phyloP scores from a whole-genome alignment of 2,113 vertebrate genomes.

The Nibea albiflora region DNA sequence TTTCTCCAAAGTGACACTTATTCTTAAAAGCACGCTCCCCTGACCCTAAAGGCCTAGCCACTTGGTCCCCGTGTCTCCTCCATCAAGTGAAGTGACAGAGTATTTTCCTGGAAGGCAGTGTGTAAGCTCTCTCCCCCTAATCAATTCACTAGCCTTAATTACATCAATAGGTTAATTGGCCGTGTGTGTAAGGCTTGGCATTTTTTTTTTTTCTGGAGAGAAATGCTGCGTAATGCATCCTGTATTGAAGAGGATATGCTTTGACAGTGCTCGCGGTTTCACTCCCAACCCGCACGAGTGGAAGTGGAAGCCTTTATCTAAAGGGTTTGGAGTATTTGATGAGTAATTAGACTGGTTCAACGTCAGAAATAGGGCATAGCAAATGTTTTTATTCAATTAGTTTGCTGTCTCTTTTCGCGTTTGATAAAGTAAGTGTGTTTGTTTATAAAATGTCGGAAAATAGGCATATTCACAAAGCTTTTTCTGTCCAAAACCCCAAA shows the following conservation, averaged over 20 bases:
- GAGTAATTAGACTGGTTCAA: neutral
- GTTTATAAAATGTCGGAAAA: too few species aligned
- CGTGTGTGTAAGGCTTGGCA: slow-evolving; percentile 58
- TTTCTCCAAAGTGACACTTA: slow-evolving; percentile 11
- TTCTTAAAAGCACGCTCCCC: slow-evolving; percentile 39
- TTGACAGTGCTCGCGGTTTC: slow-evolving; percentile 31
- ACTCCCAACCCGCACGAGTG: slow-evolving; percentile 35
- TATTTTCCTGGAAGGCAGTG: slow-evolving; percentile 72
- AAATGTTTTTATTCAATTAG: neutral
- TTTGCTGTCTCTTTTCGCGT: too few species aligned
- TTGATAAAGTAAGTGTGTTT: too few species aligned
- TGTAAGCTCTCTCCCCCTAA: slow-evolving; percentile 60
- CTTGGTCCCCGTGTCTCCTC: slow-evolving; percentile 27
- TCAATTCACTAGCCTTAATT: slow-evolving; percentile 82
- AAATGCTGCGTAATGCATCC: slow-evolving; percentile 68
- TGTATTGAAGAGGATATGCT: slow-evolving; percentile 45
- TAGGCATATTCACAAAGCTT: too few species aligned
- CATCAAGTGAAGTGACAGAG: slow-evolving; percentile 62
- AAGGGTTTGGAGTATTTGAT: neutral
- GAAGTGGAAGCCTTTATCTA: neutral
- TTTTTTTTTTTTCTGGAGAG: slow-evolving; percentile 48
- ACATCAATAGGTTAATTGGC: slow-evolving; percentile 82
- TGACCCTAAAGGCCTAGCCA: neutral
- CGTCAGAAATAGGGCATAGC: neutral
- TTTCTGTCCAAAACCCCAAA: too few species aligned